Evolutionary conservation across 2,113 vertebrate genomes (phyloP).

Genomic region (Ctenomys sociabilis): DNA sequence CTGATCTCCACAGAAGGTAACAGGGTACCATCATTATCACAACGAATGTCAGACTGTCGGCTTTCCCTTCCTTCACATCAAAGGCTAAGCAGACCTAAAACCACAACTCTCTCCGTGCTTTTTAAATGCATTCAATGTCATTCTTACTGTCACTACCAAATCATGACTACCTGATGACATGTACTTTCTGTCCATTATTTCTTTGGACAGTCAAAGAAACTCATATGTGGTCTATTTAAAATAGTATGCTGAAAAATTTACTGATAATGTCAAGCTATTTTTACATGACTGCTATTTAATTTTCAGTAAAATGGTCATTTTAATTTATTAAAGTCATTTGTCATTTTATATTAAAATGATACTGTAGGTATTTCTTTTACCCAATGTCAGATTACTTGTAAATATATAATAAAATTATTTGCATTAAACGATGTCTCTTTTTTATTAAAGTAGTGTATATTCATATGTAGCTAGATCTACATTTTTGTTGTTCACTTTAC

Average conservation of each 20-base stretch:
- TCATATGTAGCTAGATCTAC: neutral
- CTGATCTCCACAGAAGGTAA: slow-evolving; percentile 65
- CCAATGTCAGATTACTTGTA: slow-evolving; percentile 79
- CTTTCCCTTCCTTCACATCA: neutral
- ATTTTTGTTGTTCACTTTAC: neutral
- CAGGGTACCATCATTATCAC: slow-evolving; percentile 75
- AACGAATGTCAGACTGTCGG: neutral
- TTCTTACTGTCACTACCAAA: neutral
- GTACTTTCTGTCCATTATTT: slow-evolving; percentile 56
- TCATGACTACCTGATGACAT: neutral
- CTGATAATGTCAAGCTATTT: slow-evolving; percentile 80
- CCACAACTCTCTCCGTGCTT: neutral
- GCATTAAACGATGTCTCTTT: slow-evolving; percentile 77
- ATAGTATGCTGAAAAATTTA: slow-evolving; percentile 62
- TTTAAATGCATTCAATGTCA: slow-evolving; percentile 6
- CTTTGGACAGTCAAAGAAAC: slow-evolving; percentile 33
- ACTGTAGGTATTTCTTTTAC: slow-evolving; percentile 82
- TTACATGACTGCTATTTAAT: slow-evolving; percentile 80
- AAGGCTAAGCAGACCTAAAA: neutral
- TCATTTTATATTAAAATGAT: slow-evolving; percentile 83
- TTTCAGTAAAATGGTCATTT: slow-evolving; percentile 80
- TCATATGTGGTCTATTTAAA: slow-evolving; percentile 68
- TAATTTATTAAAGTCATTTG: slow-evolving; percentile 82
- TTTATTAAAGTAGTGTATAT: slow-evolving; percentile 62
- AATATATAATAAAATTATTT: slow-evolving; percentile 82